These are phyloP conservation scores for Cettia cetti DNA, from an alignment of 2,113 vertebrate genomes.

Conservation along the genomic window DNA sequence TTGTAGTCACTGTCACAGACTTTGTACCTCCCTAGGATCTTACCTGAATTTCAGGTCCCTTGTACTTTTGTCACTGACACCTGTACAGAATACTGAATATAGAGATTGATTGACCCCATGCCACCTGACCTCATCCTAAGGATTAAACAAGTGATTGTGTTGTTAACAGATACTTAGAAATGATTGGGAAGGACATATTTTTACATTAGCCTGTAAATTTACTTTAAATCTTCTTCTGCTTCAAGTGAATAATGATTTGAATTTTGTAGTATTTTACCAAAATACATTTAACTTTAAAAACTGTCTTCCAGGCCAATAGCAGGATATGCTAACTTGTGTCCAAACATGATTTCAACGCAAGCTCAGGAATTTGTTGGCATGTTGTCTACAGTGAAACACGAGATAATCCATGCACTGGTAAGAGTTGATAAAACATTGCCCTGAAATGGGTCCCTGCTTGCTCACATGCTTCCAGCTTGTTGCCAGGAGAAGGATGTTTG, in stretches of 20 bases:
- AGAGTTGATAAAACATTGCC: background rate
- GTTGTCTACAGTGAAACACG: slow-evolving; percentile 97
- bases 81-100: background rate
- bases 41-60: background rate
- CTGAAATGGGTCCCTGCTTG: background rate
- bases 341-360: slow-evolving; percentile 93
- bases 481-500: background rate
- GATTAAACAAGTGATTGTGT: background rate
- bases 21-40: background rate
- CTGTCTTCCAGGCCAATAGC: slow-evolving; percentile 85
- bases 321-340: slow-evolving; percentile 97
- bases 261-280: background rate
- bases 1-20: background rate
- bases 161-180: background rate
- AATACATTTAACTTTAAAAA: background rate
- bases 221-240: background rate
- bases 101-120: background rate
- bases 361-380: slow-evolving; percentile 93
- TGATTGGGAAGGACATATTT: background rate
- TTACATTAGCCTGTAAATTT: background rate
- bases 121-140: background rate
- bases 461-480: background rate
- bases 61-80: background rate
- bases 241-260: background rate
- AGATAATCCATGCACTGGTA: slow-evolving; percentile 97